Conservation (phyloP, 30 jellyfish, hydroid and myxozoan species). For the Catostylus mosaicus region DNA sequence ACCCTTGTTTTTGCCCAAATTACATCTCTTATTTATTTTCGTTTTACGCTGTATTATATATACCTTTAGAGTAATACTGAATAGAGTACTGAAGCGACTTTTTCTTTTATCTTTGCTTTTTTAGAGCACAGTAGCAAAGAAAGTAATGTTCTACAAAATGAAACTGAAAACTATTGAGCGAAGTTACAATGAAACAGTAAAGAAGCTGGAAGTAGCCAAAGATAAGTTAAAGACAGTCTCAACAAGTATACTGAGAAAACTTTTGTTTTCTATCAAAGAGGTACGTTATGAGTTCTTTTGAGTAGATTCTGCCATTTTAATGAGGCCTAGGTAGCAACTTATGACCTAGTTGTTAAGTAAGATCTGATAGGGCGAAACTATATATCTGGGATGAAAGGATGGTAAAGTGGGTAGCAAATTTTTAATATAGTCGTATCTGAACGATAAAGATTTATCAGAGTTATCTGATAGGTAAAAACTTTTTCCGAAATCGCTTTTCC, state of each 20-base stretch:
- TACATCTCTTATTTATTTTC: too few species aligned
- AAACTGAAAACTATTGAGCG: conserved; percentile 73
- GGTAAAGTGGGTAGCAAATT: too few species aligned
- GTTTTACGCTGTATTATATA: too few species aligned
- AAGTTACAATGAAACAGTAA: conserved; percentile 40
- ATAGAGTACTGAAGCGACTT: not conserved
- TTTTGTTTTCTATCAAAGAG: conserved; percentile 77
- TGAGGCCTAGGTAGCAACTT: not conserved
- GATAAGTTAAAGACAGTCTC: conserved; percentile 56
- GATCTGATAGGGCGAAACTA: too few species aligned
- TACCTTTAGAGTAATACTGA: not conserved
- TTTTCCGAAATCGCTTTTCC: too few species aligned
- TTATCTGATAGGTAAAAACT: too few species aligned
- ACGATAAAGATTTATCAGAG: too few species aligned
- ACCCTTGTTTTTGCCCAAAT: too few species aligned
- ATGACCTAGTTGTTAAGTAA: too few species aligned
- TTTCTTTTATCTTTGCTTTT: not conserved
- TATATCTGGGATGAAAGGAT: too few species aligned
- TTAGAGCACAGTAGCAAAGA: conserved; percentile 79
- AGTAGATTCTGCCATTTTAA: not conserved
- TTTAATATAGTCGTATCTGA: too few species aligned
- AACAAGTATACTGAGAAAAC: conserved; percentile 47
- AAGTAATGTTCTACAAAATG: conserved; percentile 83
- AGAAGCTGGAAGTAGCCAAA: conserved; percentile 51
- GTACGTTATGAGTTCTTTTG: conserved; percentile 23